These are phyloP conservation scores for Thamnophis sirtalis DNA, from an alignment of 2,113 vertebrate species.

Conservation along the genomic window DNA sequence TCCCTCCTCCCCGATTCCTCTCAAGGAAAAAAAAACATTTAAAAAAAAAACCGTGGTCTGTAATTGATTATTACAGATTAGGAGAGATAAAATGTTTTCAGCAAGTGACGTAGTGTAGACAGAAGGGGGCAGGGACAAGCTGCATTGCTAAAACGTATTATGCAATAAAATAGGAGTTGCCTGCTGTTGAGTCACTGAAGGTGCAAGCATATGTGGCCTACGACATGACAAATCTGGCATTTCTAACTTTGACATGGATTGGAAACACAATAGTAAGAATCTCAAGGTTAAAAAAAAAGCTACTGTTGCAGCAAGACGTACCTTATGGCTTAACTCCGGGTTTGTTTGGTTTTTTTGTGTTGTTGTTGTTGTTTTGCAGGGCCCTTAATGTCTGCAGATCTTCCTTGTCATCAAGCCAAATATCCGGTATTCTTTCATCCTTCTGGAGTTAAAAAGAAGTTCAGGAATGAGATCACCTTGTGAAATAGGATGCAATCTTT, in stretches of 20 bases:
- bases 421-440: conserved; percentile 67
- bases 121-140: conserved; percentile 9
- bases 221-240: conserved; percentile 55
- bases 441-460: conserved; percentile 65
- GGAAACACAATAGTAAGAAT: conserved; percentile 52
- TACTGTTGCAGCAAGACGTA: conserved; percentile 58
- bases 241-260: conserved; percentile 43
- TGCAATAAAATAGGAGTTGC: conserved; percentile 4
- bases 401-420: conserved; percentile 44
- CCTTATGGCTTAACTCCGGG: conserved; percentile 61
- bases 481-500: conserved; percentile 2
- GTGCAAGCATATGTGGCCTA: conserved; percentile 17
- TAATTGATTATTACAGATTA: conserved; percentile 34
- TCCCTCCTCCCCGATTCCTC: conserved; percentile 63
- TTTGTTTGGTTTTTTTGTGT: no score
- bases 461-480: conserved; percentile 48
- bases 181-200: neutral
- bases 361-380: conserved; percentile 6
- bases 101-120: neutral
- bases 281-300: conserved; percentile 36
- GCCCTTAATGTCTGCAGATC: conserved; percentile 60
- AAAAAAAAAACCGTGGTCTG: neutral
- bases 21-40: conserved; percentile 33
- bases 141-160: conserved; percentile 33
- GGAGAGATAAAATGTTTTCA: conserved; percentile 24